Percentiles rank a stretch among this genome's conserved stretches.
These are phyloP conservation scores for Aldrovandia affinis DNA, from an alignment of 2,797 vertebrate species.

Conservation along the genomic window DNA sequence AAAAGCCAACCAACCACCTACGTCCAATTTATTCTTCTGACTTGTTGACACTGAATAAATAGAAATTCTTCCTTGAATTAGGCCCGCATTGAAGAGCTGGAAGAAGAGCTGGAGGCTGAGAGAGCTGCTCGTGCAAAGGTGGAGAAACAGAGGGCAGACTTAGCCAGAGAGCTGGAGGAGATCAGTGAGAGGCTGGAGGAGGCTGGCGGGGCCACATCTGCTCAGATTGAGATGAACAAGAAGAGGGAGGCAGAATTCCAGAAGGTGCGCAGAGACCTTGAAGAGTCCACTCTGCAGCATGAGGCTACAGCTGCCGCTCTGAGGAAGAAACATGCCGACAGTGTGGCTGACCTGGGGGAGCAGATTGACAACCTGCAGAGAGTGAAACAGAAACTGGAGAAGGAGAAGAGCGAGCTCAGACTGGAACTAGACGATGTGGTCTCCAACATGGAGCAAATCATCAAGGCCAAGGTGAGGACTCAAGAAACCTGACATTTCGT, in stretches of 20 bases:
- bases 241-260: slow-evolving; percentile 84
- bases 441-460: slow-evolving; percentile 78
- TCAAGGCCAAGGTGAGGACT: slow-evolving; percentile 78
- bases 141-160: slow-evolving; percentile 84
- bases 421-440: slow-evolving; percentile 80
- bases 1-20: slow-evolving; percentile 56
- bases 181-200: slow-evolving; percentile 80
- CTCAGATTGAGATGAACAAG: slow-evolving; percentile 85
- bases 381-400: slow-evolving; percentile 80
- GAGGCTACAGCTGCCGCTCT: slow-evolving; percentile 77
- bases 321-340: slow-evolving; percentile 83
- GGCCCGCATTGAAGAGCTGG: slow-evolving; percentile 85
- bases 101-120: slow-evolving; percentile 86
- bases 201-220: slow-evolving; percentile 75
- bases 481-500: too few species aligned
- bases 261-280: slow-evolving; percentile 81
- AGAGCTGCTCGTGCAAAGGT: slow-evolving; percentile 82
- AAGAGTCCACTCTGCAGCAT: slow-evolving; percentile 86
- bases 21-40: not conserved
- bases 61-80: slow-evolving; percentile 46
- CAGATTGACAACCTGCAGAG: slow-evolving; percentile 87
- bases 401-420: slow-evolving; percentile 75
- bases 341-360: slow-evolving; percentile 81
- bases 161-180: slow-evolving; percentile 81
- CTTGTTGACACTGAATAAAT: not conserved